Evolutionary conservation across 2,888 invertebrate species (phyloP).

Genomic region (Ormyrus nitidulus): DNA sequence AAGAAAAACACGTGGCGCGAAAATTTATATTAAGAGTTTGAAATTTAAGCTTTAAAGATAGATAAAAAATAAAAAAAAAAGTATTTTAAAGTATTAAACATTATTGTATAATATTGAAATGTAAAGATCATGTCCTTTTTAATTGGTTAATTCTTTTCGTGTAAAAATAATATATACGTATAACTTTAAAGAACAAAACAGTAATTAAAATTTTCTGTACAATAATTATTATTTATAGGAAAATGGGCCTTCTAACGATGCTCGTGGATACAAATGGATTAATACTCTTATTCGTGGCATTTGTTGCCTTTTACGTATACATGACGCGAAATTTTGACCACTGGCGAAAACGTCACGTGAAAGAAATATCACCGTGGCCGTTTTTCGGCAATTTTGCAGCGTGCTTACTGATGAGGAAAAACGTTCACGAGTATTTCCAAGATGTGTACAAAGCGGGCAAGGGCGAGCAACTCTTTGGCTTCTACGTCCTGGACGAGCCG

Average conservation of each 20-base stretch:
- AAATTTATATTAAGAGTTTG: no score
- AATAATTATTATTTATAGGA: neutral
- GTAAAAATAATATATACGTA: no score
- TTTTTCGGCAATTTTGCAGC: constrained; percentile 75
- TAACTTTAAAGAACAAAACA: no score
- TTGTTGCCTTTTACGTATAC: constrained; percentile 48
- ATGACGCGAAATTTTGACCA: constrained; percentile 67
- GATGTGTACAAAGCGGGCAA: constrained; percentile 70
- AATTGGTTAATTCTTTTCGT: no score
- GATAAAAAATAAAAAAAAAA: no score
- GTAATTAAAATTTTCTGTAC: no score
- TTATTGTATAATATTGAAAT: no score
- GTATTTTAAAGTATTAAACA: no score
- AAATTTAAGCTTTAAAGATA: no score
- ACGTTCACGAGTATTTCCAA: constrained; percentile 67
- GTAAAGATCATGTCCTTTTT: no score
- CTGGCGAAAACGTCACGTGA: constrained; percentile 72
- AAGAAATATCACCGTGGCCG: constrained; percentile 70
- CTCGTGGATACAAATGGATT: neutral
- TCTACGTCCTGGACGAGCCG: constrained; percentile 73
- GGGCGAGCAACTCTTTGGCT: constrained; percentile 71
- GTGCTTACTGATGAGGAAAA: constrained; percentile 59
- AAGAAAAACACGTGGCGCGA: no score
- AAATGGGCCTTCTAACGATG: neutral
- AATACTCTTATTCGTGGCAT: neutral